Evolutionary conservation across 2,888 invertebrate genomes (phyloP).

Genomic region (Stenodera caucasica): DNA sequence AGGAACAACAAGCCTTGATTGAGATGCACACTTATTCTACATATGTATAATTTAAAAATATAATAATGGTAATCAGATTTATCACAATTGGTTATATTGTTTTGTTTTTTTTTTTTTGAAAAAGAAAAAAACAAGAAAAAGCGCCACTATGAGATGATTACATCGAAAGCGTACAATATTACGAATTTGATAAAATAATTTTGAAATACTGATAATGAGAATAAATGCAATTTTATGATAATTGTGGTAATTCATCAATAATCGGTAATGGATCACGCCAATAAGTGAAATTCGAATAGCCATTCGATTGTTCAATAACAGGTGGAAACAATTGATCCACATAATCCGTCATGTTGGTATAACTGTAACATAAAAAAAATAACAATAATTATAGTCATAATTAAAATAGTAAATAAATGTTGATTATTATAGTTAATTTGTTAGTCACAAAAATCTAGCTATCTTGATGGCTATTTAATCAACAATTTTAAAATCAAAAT

Average conservation of each 20-base stretch:
- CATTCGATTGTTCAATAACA: conserved; percentile 66
- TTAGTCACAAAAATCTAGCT: not conserved
- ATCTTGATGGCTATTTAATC: not conserved
- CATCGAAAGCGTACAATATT: conserved; percentile 20
- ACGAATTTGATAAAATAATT: not conserved
- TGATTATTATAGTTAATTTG: not conserved
- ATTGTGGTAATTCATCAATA: conserved; percentile 45
- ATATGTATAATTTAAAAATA: not conserved
- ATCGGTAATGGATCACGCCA: conserved; percentile 87
- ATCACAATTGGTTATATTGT: not conserved
- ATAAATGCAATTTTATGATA: conserved; percentile 15
- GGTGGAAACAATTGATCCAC: conserved; percentile 97
- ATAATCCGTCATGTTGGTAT: conserved; percentile 90
- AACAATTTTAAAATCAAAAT: not conserved
- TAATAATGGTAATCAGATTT: conserved; percentile 1
- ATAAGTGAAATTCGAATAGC: conserved; percentile 86
- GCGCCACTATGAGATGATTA: conserved; percentile 5
- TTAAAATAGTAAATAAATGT: not conserved
- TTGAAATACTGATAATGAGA: conserved; percentile 18
- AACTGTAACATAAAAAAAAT: conserved; percentile 65
- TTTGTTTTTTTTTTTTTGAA: too few relatives aligned
- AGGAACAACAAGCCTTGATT: not conserved
- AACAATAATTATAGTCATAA: not conserved
- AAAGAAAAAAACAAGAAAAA: not conserved
- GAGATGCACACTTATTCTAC: not conserved